Percentiles rank a stretch among this genome's conserved stretches.
Evolutionary conservation across 2,797 vertebrate species (phyloP).

Genomic region (Eutrigla gurnardus): DNA sequence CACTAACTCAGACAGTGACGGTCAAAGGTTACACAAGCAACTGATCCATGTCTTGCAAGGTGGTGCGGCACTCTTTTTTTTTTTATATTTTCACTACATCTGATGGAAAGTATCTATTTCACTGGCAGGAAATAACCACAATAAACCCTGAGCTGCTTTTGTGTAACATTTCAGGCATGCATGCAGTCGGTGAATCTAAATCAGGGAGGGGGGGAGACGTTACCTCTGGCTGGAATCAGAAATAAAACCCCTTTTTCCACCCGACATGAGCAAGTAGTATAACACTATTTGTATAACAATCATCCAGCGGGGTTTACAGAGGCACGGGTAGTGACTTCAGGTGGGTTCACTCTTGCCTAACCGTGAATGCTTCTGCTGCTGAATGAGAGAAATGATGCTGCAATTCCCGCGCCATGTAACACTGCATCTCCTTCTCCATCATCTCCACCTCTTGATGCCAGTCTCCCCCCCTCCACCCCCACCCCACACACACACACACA

Average conservation of each 20-base stretch:
- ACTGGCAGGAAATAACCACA: constrained; percentile 32
- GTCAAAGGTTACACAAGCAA: constrained; percentile 60
- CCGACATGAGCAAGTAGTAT: background rate
- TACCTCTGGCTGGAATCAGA: constrained; percentile 20
- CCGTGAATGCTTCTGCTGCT: constrained; percentile 35
- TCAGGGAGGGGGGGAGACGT: constrained; percentile 2
- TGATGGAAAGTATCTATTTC: constrained; percentile 26
- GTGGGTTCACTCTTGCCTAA: constrained; percentile 12
- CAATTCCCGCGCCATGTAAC: constrained; percentile 64
- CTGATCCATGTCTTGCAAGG: constrained; percentile 19
- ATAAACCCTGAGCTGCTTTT: constrained; percentile 34
- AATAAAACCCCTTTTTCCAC: background rate
- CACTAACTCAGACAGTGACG: background rate
- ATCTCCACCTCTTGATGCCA: constrained; percentile 71
- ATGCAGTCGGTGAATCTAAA: constrained; percentile 23
- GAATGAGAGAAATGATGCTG: constrained; percentile 60
- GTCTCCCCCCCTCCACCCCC: constrained; percentile 33
- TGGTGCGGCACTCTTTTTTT: constrained; percentile 16
- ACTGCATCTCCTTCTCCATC: constrained; percentile 76
- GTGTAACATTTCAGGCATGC: constrained; percentile 9
- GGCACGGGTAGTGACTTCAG: constrained; percentile 21
- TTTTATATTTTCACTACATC: background rate
- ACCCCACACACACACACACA: background rate
- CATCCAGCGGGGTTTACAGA: background rate
- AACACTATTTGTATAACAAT: background rate